Evolutionary conservation across 2,113 vertebrate genomes (phyloP).

Genomic region (Sceloporus undulatus): DNA sequence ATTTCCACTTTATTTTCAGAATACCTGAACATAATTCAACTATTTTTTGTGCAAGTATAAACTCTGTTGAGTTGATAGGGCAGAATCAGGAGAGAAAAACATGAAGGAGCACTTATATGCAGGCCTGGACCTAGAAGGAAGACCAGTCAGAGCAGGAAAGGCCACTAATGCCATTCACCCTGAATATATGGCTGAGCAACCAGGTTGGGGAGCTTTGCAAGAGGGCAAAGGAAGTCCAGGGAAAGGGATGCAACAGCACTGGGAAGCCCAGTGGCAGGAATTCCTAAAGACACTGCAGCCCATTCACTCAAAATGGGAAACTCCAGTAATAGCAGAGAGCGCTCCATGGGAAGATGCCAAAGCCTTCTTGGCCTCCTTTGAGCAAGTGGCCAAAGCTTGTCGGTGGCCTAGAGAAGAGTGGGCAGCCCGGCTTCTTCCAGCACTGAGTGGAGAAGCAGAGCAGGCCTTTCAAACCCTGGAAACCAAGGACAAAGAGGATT

Average conservation of each 20-base stretch:
- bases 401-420: neutral
- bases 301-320: neutral
- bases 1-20: no score
- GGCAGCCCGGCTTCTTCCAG: neutral
- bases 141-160: neutral
- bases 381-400: no score
- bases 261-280: neutral
- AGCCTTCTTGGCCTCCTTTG: no score
- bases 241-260: neutral
- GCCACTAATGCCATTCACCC: neutral
- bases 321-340: neutral
- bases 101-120: no score
- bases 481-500: neutral
- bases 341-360: neutral
- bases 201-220: neutral
- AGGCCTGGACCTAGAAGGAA: no score
- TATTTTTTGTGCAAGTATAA: no score
- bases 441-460: slow-evolving; percentile 1
- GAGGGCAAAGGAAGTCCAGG: no score
- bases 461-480: slow-evolving; percentile 12
- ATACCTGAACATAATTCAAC: no score
- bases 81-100: no score
- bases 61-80: no score
- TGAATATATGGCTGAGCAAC: neutral
- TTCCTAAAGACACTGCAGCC: slow-evolving; percentile 2